Percentiles rank a stretch among this genome's conserved stretches.
These are phyloP conservation scores for Anticlea derivata DNA, from an alignment of 2,888 invertebrate genomes.

Conservation along the genomic window DNA sequence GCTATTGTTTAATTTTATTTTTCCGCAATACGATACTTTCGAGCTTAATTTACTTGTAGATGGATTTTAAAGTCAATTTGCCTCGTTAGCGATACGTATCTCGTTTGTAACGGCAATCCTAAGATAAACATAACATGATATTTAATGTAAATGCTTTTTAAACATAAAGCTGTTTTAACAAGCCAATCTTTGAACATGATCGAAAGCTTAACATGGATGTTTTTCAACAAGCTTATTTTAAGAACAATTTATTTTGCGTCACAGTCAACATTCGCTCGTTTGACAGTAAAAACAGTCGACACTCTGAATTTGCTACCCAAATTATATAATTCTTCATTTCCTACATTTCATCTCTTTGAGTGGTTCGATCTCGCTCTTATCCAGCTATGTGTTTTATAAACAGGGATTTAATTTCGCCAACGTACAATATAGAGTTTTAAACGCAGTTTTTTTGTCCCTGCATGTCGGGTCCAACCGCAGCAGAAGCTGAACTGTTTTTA, in stretches of 20 bases:
- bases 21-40: constrained; percentile 34
- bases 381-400: constrained; percentile 22
- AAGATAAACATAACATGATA: constrained; percentile 13
- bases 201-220: constrained; percentile 1
- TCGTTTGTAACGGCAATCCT: constrained; percentile 19
- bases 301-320: too few relatives aligned
- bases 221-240: constrained; percentile 7
- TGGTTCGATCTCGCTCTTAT: neutral
- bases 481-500: constrained; percentile 35
- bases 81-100: constrained; percentile 22
- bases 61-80: constrained; percentile 34
- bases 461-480: constrained; percentile 38
- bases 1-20: constrained; percentile 44
- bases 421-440: constrained; percentile 35
- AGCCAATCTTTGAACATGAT: constrained; percentile 1
- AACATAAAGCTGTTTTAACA: constrained; percentile 12
- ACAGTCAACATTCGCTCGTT: too few relatives aligned
- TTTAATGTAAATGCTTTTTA: constrained; percentile 13
- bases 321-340: too few relatives aligned
- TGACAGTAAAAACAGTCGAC: too few relatives aligned
- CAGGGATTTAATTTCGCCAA: constrained; percentile 32
- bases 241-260: too few relatives aligned
- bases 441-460: constrained; percentile 37
- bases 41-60: constrained; percentile 31
- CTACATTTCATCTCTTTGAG: too few relatives aligned